phyloP scores from a whole-genome alignment of 2,797 vertebrate genomes.

The Pachyuromys duprasi region DNA sequence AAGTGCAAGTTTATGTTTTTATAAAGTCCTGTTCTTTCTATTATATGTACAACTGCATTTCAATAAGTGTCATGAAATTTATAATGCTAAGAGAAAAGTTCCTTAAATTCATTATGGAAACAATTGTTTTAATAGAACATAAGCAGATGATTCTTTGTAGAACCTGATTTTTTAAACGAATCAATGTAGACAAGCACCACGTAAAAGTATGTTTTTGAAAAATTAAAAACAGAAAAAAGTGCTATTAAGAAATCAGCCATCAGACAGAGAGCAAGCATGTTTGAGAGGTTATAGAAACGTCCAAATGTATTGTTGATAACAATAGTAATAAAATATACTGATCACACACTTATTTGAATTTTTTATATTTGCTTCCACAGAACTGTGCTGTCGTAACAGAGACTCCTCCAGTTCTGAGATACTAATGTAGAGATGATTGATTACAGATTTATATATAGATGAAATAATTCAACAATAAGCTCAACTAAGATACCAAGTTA shows the following conservation, averaged over 20 bases:
- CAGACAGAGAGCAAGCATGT: neutral
- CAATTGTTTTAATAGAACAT: neutral
- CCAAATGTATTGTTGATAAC: neutral
- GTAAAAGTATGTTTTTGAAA: conserved; percentile 14
- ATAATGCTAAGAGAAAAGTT: neutral
- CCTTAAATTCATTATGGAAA: conserved; percentile 30
- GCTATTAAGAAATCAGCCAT: neutral
- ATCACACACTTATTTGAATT: conserved; percentile 7
- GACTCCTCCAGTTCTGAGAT: neutral
- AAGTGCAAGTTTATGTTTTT: neutral
- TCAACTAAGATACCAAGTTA: neutral
- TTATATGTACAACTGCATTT: neutral
- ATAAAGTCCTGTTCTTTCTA: neutral
- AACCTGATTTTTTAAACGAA: conserved; percentile 16
- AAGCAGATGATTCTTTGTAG: neutral
- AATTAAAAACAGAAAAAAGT: conserved; percentile 1
- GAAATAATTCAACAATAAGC: neutral
- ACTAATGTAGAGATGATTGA: neutral
- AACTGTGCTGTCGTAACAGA: neutral
- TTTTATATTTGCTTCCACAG: neutral
- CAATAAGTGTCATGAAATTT: neutral
- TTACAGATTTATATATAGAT: neutral
- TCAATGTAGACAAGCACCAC: neutral
- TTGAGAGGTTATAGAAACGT: neutral
- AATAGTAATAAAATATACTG: neutral